Evolutionary conservation across 2,797 vertebrate genomes (phyloP), one percentile per base, ranked within the genome.

Genomic region (Platalea minor): DNA sequence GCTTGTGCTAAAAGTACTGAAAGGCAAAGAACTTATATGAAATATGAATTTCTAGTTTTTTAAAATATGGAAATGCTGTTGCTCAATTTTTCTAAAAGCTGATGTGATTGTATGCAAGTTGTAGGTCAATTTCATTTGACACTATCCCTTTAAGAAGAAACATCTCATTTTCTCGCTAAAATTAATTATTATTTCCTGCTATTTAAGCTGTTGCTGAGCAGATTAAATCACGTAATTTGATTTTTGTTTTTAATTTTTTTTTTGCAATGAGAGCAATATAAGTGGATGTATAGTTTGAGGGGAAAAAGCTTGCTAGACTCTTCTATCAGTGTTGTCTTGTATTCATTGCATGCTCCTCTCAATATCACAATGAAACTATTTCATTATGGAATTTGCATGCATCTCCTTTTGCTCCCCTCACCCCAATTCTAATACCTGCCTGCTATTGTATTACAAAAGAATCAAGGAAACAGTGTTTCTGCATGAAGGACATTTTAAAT

Each of bases 341-440:
- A 95, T 97, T 97, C 97, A 95, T 98, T 98, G 98, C 96, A 96
- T 98, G 96, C 89, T 89, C 74, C 61, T 94, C 91, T 95, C 94
- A 85, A 8, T 91, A 94, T 96, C 95, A 97, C 90, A 95, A 83
- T 91, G 92, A 97, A 97, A 96, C 93, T 94, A 96, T 95, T 97
- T 98, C 97, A 96, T 96, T 91, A 91, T 97, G 96, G 98, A 98
- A 98, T 98, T 98, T 98, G 87, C 93, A 92, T 85, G 82, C 82
- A 96, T 96, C 91, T 94, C 92, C 95, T 98, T 97, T 91, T 95
- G 88, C 95, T 12, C 9, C 28, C 17, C 16, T 16, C 28, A 17
- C 46, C 10, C 98, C 98, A 98, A 98, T 98, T 99, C 98, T 98
- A 98, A 98, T 99, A 98, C 96, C 96, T 96, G 61, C 94, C 98